Conservation (phyloP, 1,140 invertebrate species). For the Octopus sinensis region DNA sequence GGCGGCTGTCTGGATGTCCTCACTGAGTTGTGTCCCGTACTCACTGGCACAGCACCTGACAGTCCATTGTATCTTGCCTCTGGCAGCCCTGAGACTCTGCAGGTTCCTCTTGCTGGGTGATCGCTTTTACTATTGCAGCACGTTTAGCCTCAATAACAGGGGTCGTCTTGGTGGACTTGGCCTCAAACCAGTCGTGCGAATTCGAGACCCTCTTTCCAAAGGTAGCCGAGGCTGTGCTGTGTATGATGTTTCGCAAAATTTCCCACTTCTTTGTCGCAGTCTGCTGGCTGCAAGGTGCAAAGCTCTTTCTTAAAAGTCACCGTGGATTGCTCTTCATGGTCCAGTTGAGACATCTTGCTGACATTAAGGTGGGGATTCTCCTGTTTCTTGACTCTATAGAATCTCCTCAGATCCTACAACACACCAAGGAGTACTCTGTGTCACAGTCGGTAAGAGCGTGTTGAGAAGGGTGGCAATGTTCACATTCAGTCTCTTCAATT, state of each 20-base stretch:
- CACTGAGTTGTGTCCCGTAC: slow-evolving; percentile 16
- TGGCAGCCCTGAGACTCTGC: background rate
- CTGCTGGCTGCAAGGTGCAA: background rate
- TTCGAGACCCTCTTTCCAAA: slow-evolving; percentile 15
- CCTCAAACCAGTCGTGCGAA: slow-evolving; percentile 12
- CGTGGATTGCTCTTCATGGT: no score
- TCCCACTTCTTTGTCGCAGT: background rate
- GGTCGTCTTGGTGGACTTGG: background rate
- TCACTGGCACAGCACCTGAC: slow-evolving; percentile 10
- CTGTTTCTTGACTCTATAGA: background rate
- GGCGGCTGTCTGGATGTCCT: background rate
- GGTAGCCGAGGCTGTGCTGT: background rate
- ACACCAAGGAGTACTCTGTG: background rate
- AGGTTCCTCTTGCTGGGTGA: slow-evolving; percentile 9
- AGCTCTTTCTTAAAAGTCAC: background rate
- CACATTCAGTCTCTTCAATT: no score
- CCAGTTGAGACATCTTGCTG: background rate
- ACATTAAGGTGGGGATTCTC: background rate
- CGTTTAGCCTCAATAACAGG: slow-evolving; percentile 6
- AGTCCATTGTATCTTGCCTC: background rate
- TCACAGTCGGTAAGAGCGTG: background rate
- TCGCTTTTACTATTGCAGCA: slow-evolving; percentile 6
- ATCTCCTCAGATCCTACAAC: background rate
- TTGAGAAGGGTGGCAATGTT: background rate
- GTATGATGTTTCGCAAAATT: background rate